phyloP scores from a whole-genome alignment of 2,113 vertebrate species.

The Misgurnus mizolepis region DNA sequence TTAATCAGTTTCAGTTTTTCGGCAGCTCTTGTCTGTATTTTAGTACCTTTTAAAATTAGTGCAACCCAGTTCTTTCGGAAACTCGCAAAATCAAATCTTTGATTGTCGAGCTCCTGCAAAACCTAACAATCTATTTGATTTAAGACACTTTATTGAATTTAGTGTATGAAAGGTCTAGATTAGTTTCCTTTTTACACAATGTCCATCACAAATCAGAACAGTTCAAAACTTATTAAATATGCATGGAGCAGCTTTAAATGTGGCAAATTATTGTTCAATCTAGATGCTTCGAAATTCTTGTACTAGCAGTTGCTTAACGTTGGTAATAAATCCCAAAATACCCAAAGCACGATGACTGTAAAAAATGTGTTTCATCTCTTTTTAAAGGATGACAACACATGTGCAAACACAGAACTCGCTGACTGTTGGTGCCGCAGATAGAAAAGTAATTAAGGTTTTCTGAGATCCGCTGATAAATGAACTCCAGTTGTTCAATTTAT shows the following conservation, averaged over 20 bases:
- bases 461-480: constrained; percentile 71
- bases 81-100: constrained; percentile 8
- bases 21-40: constrained; percentile 17
- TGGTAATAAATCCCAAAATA: constrained; percentile 39
- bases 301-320: constrained; percentile 14
- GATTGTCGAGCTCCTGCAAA: neutral
- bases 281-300: neutral
- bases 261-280: constrained; percentile 4
- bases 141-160: constrained; percentile 3
- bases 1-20: constrained; percentile 1
- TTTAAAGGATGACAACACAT: constrained; percentile 65
- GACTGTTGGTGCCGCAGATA: constrained; percentile 40
- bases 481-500: constrained; percentile 65
- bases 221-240: constrained; percentile 10
- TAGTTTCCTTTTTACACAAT: neutral
- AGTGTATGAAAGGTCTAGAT: neutral
- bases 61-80: constrained; percentile 19
- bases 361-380: constrained; percentile 64
- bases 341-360: constrained; percentile 56
- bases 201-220: constrained; percentile 23
- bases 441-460: constrained; percentile 74
- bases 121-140: constrained; percentile 8
- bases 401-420: constrained; percentile 13
- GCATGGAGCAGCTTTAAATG: neutral
- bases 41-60: constrained; percentile 33